phyloP scores from a whole-genome alignment of 2,113 vertebrate species.

The Anseranas semipalmata region DNA sequence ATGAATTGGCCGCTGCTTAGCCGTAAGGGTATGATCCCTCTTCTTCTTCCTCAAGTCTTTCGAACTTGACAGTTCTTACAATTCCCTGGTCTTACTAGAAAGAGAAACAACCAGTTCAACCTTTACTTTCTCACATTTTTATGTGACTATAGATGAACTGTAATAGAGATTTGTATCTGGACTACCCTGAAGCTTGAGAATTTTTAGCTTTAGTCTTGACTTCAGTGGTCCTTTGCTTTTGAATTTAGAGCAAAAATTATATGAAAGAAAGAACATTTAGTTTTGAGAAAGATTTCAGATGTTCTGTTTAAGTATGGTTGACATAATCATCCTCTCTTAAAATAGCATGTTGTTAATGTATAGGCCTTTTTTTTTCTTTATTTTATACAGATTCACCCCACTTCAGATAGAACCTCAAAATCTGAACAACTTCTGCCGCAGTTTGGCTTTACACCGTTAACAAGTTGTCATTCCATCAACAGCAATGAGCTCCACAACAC shows the following conservation, averaged over 20 bases:
- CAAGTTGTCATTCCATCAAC: neutral
- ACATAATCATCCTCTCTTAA: neutral
- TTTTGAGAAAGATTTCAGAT: neutral
- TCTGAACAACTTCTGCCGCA: neutral
- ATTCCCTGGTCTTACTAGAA: neutral
- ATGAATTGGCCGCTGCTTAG: neutral
- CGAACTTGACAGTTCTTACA: neutral
- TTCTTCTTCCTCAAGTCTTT: neutral
- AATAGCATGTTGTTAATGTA: neutral
- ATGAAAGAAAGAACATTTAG: neutral
- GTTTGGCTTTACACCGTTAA: neutral
- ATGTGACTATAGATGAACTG: neutral
- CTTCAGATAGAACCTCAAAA: neutral
- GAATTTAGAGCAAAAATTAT: neutral
- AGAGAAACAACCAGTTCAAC: neutral
- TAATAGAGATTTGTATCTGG: neutral
- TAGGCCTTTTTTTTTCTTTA: neutral
- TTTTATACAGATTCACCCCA: neutral
- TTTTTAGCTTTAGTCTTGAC: neutral
- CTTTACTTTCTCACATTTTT: neutral
- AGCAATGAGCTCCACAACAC: constrained; percentile 79
- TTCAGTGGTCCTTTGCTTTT: neutral
- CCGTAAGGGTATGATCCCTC: neutral
- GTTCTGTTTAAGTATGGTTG: neutral
- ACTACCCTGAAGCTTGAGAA: neutral